Base-by-base conservation (phyloP, 2,797 vertebrate genomes). In the Rhynchotus rufescens region DNA sequence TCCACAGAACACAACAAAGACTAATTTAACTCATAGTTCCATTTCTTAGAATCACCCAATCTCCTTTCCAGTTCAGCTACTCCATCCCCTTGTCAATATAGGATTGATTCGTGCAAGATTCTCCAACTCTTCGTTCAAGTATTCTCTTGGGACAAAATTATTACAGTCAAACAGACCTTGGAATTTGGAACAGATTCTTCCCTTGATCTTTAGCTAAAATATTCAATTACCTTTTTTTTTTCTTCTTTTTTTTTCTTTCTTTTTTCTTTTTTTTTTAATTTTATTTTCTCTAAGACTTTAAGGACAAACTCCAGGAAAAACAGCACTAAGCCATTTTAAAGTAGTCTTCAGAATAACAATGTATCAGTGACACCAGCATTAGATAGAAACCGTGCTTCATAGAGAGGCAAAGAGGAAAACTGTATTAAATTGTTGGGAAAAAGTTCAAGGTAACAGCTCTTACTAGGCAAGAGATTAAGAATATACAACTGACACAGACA, bases 91-190 rank as follows among this genome's bases (percentile, higher is more conserved):
- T 73, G 81, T 83, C 84, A 86, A 83, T 77, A 65, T 26, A 51
- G 64, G 87, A 92, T 80, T 68, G 69, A 80, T 83, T 60, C 51
- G 60, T 83, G 71, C 28, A 83, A 52, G 40, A 73, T 69, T 86
- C 34, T 77, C 36, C 73, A 64, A 83, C 51, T 59, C 40, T 54
- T 89, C 52, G 76, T 86, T 88, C 20, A 82, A 34, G 30, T 79
- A 59, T 32, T 69, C 67, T 71, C 84, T 23, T 80, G 51, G 74
- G 49, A 88, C 51, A 90, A 83, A 88, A 83, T 56, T 83, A 80
- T 56, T 83, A 38, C 74, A 68, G 28, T 80, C 60, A 60, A 90
- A 64, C 73, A 83, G 60, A 88, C 68, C 73, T 80, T 73, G 60
- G 65, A 45, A 65, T 77, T 36, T 86, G 40, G 65, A 88, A 80